Evolutionary conservation across 2,113 vertebrate genomes (phyloP).

Genomic region (Tichodroma muraria): DNA sequence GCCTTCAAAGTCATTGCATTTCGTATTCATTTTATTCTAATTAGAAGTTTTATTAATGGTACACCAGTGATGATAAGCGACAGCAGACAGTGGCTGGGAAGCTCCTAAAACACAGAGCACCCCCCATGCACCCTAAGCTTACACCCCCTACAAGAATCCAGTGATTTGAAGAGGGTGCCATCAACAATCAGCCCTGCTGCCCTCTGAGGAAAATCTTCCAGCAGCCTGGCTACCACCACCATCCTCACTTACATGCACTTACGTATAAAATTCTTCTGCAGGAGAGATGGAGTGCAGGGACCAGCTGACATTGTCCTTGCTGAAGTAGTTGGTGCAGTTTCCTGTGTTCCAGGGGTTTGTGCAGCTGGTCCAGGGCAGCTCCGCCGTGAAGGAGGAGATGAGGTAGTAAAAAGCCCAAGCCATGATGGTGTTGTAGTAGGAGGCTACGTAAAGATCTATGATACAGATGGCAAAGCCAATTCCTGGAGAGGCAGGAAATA

Average conservation of each 20-base stretch:
- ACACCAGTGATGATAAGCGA: neutral
- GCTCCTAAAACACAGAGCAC: neutral
- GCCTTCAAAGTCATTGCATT: neutral
- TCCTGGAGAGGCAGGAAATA: conserved; percentile 66
- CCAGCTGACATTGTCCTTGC: conserved; percentile 85
- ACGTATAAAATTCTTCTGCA: conserved; percentile 98
- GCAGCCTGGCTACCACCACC: neutral
- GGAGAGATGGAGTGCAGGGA: conserved; percentile 84
- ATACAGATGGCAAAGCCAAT: conserved; percentile 97
- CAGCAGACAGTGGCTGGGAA: neutral
- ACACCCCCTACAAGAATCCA: neutral
- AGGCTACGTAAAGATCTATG: conserved; percentile 90
- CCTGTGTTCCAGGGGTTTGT: conserved; percentile 89
- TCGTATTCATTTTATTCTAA: neutral
- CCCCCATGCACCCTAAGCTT: neutral
- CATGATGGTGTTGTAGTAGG: conserved; percentile 99
- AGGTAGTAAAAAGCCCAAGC: conserved; percentile 98
- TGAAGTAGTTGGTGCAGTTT: conserved; percentile 90
- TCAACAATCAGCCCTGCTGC: neutral
- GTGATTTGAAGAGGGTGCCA: neutral
- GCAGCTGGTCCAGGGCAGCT: conserved; percentile 93
- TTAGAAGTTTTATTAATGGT: neutral
- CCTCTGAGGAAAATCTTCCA: neutral
- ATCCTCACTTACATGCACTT: conserved; percentile 85
- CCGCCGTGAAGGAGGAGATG: conserved; percentile 84